phyloP scores from a whole-genome alignment of 2,113 vertebrate species.

The Syngnathus scovelli region DNA sequence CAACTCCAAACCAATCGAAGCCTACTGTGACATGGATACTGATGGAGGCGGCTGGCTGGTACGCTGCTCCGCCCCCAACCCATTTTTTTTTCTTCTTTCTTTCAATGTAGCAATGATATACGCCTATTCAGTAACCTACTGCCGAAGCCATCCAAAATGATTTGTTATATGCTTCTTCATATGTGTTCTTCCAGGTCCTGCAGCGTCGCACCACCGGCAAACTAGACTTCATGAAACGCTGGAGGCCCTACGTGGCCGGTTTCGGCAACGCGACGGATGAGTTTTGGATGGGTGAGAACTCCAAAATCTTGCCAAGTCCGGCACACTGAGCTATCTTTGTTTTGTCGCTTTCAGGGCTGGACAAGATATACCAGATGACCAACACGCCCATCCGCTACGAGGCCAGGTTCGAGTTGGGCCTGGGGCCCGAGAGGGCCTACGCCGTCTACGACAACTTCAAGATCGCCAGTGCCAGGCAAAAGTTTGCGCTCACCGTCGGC shows the following conservation, averaged over 20 bases:
- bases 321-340: neutral
- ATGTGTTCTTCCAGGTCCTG: slow-evolving; percentile 70
- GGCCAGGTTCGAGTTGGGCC: slow-evolving; percentile 75
- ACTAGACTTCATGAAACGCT: slow-evolving; percentile 85
- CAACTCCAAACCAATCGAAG: slow-evolving; percentile 65
- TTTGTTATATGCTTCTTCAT: too few relatives aligned
- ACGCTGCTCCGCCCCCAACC: slow-evolving; percentile 14
- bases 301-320: neutral
- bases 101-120: neutral
- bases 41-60: slow-evolving; percentile 84
- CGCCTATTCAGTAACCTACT: too few relatives aligned
- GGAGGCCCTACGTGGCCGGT: slow-evolving; percentile 81
- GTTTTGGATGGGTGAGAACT: slow-evolving; percentile 83
- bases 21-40: slow-evolving; percentile 83
- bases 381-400: slow-evolving; percentile 71
- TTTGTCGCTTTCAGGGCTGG: slow-evolving; percentile 68
- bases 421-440: slow-evolving; percentile 69
- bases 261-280: slow-evolving; percentile 83
- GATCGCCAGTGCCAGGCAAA: slow-evolving; percentile 74
- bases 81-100: neutral
- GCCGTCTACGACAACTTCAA: slow-evolving; percentile 80
- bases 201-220: slow-evolving; percentile 79
- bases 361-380: slow-evolving; percentile 81
- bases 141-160: too few relatives aligned
- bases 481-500: slow-evolving; percentile 76